These are phyloP conservation scores for Cheilosia grossa DNA, from an alignment of 2,888 invertebrate genomes.

Conservation along the genomic window DNA sequence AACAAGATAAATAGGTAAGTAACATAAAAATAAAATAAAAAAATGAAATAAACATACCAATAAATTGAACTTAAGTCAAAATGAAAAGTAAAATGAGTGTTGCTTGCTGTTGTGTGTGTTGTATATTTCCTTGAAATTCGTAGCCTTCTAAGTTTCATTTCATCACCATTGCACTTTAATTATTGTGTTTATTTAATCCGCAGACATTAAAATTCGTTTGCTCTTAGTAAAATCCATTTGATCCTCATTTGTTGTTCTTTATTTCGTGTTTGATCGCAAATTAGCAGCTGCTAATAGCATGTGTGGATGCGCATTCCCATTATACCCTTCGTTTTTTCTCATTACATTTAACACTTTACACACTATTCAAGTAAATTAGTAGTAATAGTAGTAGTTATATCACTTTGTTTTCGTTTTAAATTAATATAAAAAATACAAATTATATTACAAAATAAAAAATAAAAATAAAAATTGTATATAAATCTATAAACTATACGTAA, in stretches of 20 bases:
- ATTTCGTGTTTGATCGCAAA: background rate
- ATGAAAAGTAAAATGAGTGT: conserved; percentile 67
- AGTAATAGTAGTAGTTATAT: conserved; percentile 72
- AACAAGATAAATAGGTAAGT: background rate
- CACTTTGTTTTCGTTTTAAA: conserved; percentile 73
- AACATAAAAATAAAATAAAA: conserved; percentile 26
- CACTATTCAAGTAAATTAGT: conserved; percentile 63
- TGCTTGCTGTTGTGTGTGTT: conserved; percentile 49
- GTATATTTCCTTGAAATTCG: conserved; percentile 56
- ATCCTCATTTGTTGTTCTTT: conserved; percentile 16
- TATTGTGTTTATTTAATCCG: conserved; percentile 26
- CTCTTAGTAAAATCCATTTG: conserved; percentile 52
- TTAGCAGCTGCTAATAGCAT: conserved; percentile 52
- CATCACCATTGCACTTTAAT: conserved; percentile 69
- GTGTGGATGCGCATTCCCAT: conserved; percentile 65
- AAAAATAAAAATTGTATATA: conserved; percentile 50
- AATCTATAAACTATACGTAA: conserved; percentile 68
- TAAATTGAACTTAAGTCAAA: conserved; percentile 71
- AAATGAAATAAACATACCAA: conserved; percentile 64
- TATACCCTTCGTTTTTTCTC: conserved; percentile 13
- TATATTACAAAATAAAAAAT: conserved; percentile 58
- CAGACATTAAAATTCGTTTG: conserved; percentile 39
- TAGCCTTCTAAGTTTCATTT: conserved; percentile 70
- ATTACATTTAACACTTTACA: conserved; percentile 50
- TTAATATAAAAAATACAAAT: conserved; percentile 73